Evolutionary conservation across 2,113 vertebrate species (phyloP).

Genomic region (Oreochromis tanganicae): DNA sequence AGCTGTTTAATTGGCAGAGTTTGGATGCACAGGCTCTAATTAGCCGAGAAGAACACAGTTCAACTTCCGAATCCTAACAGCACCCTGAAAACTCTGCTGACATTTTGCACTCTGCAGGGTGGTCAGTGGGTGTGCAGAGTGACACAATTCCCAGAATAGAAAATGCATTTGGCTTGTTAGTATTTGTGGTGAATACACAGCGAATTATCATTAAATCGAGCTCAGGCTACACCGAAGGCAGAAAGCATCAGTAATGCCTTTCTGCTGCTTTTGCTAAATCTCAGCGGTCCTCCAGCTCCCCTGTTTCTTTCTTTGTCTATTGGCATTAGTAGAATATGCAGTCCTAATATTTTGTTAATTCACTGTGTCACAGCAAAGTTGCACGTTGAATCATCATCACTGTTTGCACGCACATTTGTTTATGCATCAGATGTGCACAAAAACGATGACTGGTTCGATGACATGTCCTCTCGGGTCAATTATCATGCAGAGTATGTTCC

Average conservation of each 20-base stretch:
- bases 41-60: slow-evolving; percentile 34
- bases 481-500: background rate
- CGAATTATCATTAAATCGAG: slow-evolving; percentile 15
- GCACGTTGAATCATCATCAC: background rate
- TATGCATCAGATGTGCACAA: background rate
- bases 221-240: background rate
- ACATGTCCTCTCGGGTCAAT: slow-evolving; percentile 9
- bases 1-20: slow-evolving; percentile 61
- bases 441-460: background rate
- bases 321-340: background rate
- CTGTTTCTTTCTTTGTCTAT: background rate
- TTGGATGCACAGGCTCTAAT: slow-evolving; percentile 56
- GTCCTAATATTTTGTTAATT: background rate
- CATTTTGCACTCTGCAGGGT: slow-evolving; percentile 44
- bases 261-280: background rate
- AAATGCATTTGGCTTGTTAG: slow-evolving; percentile 31
- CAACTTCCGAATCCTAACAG: slow-evolving; percentile 32
- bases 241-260: background rate
- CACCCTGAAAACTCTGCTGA: slow-evolving; percentile 35
- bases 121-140: slow-evolving; percentile 25
- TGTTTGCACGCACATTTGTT: background rate
- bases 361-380: background rate
- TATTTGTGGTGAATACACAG: slow-evolving; percentile 7
- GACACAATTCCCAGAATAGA: slow-evolving; percentile 15
- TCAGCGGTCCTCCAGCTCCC: background rate